phyloP scores from a whole-genome alignment of 2,113 vertebrate genomes.

The Loxodonta africana region DNA sequence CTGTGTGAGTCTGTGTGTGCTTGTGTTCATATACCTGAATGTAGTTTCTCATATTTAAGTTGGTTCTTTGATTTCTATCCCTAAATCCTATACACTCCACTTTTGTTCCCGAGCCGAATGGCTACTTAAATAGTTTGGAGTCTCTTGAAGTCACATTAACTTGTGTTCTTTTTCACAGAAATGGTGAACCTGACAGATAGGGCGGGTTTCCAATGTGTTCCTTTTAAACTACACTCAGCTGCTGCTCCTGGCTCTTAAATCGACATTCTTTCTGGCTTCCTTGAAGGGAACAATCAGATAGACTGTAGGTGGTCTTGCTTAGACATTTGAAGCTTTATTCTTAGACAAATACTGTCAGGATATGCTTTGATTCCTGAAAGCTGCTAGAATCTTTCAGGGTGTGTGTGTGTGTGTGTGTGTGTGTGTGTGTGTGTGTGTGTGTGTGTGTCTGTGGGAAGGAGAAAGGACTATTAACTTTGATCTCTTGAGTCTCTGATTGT shows the following conservation, averaged over 20 bases:
- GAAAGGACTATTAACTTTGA: conserved; percentile 85
- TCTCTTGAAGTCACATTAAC: conserved; percentile 71
- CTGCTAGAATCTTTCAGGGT: conserved; percentile 16
- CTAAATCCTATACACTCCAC: neutral
- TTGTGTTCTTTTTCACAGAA: conserved; percentile 73
- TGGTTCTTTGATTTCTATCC: neutral
- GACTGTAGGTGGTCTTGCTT: conserved; percentile 87
- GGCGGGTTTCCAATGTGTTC: conserved; percentile 69
- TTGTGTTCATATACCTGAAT: neutral
- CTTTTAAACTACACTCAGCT: conserved; percentile 77
- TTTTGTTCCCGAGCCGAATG: conserved; percentile 41
- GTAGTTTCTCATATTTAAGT: neutral
- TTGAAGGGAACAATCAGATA: conserved; percentile 85
- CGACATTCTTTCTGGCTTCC: conserved; percentile 82
- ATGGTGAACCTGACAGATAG: conserved; percentile 50
- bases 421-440: neutral
- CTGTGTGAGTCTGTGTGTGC: rapidly evolving
- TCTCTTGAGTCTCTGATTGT: conserved; percentile 84
- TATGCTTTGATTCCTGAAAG: conserved; percentile 46
- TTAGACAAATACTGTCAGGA: conserved; percentile 78
- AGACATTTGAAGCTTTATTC: conserved; percentile 79
- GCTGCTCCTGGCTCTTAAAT: conserved; percentile 76
- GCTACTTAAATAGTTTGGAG: conserved; percentile 72
- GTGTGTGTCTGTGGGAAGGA: conserved; percentile 71
- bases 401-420: conserved; percentile 38